Percentiles rank a stretch among this genome's conserved stretches.
Evolutionary conservation across 2,797 vertebrate species (phyloP).

Genomic region (Potorous gilbertii): DNA sequence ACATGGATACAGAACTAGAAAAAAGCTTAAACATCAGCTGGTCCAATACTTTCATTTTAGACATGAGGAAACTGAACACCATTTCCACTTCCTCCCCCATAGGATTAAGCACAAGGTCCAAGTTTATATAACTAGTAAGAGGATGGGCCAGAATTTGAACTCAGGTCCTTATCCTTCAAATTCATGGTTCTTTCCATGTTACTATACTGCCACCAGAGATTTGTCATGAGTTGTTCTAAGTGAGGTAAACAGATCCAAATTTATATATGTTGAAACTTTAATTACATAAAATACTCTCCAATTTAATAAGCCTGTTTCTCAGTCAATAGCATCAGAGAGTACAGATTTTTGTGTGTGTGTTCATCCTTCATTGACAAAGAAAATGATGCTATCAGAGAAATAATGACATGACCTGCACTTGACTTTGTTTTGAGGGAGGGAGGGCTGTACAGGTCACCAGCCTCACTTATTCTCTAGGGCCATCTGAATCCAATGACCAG

Average conservation of each 20-base stretch:
- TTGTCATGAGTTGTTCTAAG: neutral
- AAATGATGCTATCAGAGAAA: no score
- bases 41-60: neutral
- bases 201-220: neutral
- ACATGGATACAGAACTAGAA: neutral
- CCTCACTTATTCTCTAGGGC: no score
- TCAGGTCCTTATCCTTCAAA: neutral
- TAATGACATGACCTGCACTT: no score
- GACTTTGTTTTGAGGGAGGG: no score
- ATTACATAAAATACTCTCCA: slow-evolving; percentile 39
- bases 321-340: slow-evolving; percentile 32
- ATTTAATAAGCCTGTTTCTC: slow-evolving; percentile 61
- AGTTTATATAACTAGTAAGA: neutral
- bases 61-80: neutral
- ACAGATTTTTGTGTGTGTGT: slow-evolving; percentile 4
- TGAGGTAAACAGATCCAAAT: neutral
- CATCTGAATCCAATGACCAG: no score
- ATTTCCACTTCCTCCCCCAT: neutral
- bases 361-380: no score
- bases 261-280: neutral
- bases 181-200: neutral
- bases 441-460: no score
- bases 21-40: neutral
- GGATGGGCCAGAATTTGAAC: neutral
- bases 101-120: neutral